Percentiles rank a stretch among this genome's conserved stretches.
These are phyloP conservation scores for Bombus breviceps DNA, from an alignment of 1,140 invertebrate genomes.

Conservation along the genomic window DNA sequence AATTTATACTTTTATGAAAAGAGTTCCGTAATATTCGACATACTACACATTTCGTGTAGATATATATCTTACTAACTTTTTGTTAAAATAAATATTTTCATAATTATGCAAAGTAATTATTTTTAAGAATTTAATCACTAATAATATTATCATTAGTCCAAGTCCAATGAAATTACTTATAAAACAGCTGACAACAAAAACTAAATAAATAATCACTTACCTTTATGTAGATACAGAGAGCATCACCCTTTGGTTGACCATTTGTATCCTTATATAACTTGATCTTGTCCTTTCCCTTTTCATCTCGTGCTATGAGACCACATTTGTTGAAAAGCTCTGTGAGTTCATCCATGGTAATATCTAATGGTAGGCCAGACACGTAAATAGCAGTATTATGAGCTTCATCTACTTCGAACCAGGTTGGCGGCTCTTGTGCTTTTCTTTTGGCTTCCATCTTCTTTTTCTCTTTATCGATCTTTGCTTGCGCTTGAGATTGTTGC, in stretches of 20 bases:
- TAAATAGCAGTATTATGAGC: slow-evolving; percentile 98
- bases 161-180: neutral
- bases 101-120: neutral
- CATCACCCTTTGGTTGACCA: slow-evolving; percentile 97
- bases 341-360: slow-evolving; percentile 95
- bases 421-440: slow-evolving; percentile 79
- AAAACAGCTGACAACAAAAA: neutral
- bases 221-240: slow-evolving; percentile 98
- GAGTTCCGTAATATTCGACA: neutral
- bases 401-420: slow-evolving; percentile 97
- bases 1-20: neutral
- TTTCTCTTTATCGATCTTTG: slow-evolving; percentile 64
- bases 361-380: slow-evolving; percentile 94
- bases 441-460: slow-evolving; percentile 75
- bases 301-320: slow-evolving; percentile 96
- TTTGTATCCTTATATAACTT: slow-evolving; percentile 96
- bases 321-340: slow-evolving; percentile 97
- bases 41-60: neutral
- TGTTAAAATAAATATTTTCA: neutral
- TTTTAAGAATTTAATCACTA: neutral
- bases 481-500: slow-evolving; percentile 12
- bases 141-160: neutral
- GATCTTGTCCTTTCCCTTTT: slow-evolving; percentile 93
- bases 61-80: neutral
- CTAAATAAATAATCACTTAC: slow-evolving; percentile 77